These are phyloP conservation scores for Cyphomyrmex costatus DNA, from an alignment of 1,140 invertebrate genomes.

Conservation along the genomic window DNA sequence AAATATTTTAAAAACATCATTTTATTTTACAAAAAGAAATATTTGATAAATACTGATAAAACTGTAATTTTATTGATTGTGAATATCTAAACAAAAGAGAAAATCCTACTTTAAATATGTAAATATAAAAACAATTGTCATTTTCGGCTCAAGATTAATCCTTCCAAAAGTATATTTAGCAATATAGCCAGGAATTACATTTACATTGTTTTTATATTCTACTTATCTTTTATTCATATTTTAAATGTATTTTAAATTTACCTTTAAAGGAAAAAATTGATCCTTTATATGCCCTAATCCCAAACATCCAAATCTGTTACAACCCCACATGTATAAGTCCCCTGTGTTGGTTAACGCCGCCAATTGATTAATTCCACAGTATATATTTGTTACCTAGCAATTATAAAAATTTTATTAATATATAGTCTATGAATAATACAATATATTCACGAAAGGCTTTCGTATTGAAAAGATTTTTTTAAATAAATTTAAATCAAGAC, in stretches of 20 bases:
- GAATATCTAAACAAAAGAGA: no score
- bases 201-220: background rate
- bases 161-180: no score
- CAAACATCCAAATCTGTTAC: slow-evolving; percentile 93
- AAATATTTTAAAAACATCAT: no score
- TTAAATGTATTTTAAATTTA: slow-evolving; percentile 80
- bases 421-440: background rate
- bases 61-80: no score
- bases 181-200: background rate
- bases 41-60: no score
- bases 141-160: no score
- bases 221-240: slow-evolving; percentile 18
- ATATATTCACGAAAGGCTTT: background rate
- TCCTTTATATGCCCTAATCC: slow-evolving; percentile 93
- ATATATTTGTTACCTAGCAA: slow-evolving; percentile 87
- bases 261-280: slow-evolving; percentile 96
- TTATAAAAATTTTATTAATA: slow-evolving; percentile 21
- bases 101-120: no score
- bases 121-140: no score
- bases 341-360: slow-evolving; percentile 93
- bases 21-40: no score
- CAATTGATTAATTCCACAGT: slow-evolving; percentile 92
- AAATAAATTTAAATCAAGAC: no score
- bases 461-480: background rate
- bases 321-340: slow-evolving; percentile 96